These are phyloP conservation scores for Odocoileus virginianus DNA, from an alignment of 2,113 vertebrate species.

Conservation along the genomic window DNA sequence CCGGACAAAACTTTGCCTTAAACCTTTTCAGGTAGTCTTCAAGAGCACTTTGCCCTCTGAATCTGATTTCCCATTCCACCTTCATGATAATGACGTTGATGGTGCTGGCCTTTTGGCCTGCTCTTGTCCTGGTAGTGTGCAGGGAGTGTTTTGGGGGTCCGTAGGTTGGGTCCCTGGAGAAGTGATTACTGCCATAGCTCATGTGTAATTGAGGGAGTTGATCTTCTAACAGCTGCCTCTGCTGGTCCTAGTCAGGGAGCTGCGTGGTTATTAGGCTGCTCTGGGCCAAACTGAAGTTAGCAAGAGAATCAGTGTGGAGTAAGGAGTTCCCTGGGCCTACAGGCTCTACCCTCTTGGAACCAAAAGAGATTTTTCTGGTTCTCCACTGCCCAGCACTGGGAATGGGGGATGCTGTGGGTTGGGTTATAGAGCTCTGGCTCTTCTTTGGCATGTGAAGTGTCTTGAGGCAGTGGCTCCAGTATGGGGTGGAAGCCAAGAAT, in stretches of 20 bases:
- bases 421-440: background rate
- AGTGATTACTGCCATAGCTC: background rate
- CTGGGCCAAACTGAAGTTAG: background rate
- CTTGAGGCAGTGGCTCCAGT: background rate
- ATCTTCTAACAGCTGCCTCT: background rate
- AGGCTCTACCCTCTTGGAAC: background rate
- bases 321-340: background rate
- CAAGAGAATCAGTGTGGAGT: background rate
- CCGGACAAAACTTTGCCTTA: background rate
- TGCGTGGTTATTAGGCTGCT: background rate
- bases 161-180: background rate
- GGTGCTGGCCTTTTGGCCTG: background rate
- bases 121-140: background rate
- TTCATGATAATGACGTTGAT: background rate
- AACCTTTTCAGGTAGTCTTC: background rate
- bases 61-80: background rate
- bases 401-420: background rate
- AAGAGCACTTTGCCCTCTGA: background rate
- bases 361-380: background rate
- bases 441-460: background rate
- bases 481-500: background rate
- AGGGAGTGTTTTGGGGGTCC: background rate
- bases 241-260: background rate
- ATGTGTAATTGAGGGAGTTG: background rate
- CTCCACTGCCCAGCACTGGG: background rate